Percentiles rank a stretch among this genome's conserved stretches.
phyloP scores from a whole-genome alignment of 2,797 vertebrate species.

The Knipowitschia caucasica region DNA sequence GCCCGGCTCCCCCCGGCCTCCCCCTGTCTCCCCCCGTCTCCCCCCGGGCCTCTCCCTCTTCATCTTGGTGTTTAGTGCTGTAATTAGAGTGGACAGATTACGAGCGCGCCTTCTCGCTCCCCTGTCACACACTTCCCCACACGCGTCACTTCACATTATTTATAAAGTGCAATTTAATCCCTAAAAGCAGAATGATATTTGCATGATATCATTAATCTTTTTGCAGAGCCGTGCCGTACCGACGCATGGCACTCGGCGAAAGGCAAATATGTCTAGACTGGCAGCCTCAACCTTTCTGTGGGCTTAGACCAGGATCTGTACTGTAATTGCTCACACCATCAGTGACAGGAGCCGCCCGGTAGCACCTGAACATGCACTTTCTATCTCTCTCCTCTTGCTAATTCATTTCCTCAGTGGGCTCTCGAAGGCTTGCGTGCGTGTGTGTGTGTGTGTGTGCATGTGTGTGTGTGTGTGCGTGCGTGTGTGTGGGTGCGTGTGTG shows the following conservation, averaged over 20 bases:
- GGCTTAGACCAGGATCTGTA: constrained; percentile 46
- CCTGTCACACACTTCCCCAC: constrained; percentile 27
- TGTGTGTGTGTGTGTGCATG: constrained; percentile 16
- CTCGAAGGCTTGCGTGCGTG: constrained; percentile 16
- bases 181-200: constrained; percentile 48
- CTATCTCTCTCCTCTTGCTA: constrained; percentile 35
- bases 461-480: constrained; percentile 12
- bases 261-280: constrained; percentile 31
- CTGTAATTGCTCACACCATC: constrained; percentile 51
- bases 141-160: constrained; percentile 30
- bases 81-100: constrained; percentile 60
- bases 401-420: constrained; percentile 57
- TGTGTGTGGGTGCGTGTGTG: constrained; percentile 15
- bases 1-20: not conserved
- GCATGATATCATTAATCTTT: constrained; percentile 55
- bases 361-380: constrained; percentile 54
- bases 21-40: constrained; percentile 6
- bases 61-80: constrained; percentile 21
- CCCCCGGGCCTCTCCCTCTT: no score
- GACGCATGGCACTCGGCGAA: constrained; percentile 29
- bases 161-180: constrained; percentile 39
- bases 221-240: constrained; percentile 18
- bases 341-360: constrained; percentile 57
- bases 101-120: constrained; percentile 35
- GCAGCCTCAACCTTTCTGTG: constrained; percentile 62